Evolutionary conservation across 2,797 vertebrate genomes (phyloP), one percentile per base, ranked within the genome.

Genomic region (Loris lydekkerianus): DNA sequence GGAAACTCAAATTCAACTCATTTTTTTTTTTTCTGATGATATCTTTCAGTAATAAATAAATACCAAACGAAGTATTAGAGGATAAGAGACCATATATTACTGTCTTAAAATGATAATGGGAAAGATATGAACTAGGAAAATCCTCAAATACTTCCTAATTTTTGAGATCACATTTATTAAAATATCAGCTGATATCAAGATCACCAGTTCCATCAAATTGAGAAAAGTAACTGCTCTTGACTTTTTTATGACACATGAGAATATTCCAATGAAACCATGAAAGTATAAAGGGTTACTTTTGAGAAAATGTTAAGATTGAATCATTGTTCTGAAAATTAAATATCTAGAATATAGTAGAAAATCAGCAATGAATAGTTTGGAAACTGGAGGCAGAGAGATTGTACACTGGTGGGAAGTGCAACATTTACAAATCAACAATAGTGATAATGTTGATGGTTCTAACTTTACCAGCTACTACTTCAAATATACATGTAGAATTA

Each of bases 301-400:
- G 70, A 70, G 43, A 95, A 82, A 81, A 72, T 5, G 3, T 61
- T 29, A 91, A 80, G 10, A 31, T 20, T 61, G 4, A 80, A n/a
- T 61, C 4, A 60, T 46, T 29, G 60, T 89, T 89, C 65, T 89
- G 60, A 58, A 96, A 81, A 86, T 61, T 65, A 82, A 82, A 90
- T 31, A 3, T 61, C 25, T 73, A 75, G 31, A 60, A 65, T 17
- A 8, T 60, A 0, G 3, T 46, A 69, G 25, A 84, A 92, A 29
- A 91, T 53, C 8, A 93, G n/a, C 21, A 77, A 67, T 63, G 3
- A 77, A 10, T 20, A 80, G 8, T 15, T 75, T 80, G 46, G 2
- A 82, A 93, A 63, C 8, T 31, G 13, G 34, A 95, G 14, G 31
- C n/a, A 78, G 29, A 83, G 4, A 56, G 23, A 34, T 40, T 31